Percentiles rank a stretch among this genome's conserved stretches.
Evolutionary conservation across 2,797 vertebrate species (phyloP).

Genomic region (Phaenicophaeus curvirostris): DNA sequence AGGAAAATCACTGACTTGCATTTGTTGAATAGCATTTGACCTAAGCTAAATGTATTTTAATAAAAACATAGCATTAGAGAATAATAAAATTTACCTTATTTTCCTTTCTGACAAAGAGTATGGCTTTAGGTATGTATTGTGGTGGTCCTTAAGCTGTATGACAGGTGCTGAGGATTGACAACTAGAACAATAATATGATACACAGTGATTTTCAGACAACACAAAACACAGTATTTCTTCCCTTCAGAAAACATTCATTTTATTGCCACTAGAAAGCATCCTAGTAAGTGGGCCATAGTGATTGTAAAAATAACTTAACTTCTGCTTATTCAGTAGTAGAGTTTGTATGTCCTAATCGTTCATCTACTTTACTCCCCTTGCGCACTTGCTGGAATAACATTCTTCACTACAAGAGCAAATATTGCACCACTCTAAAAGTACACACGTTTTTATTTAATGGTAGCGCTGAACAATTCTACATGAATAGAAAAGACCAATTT

Average conservation of each 20-base stretch:
- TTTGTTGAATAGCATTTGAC: constrained; percentile 22
- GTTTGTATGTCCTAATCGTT: not conserved
- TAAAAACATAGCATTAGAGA: not conserved
- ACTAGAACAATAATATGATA: not conserved
- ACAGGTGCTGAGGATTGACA: not conserved
- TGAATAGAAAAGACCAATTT: not conserved
- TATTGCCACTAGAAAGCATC: not conserved
- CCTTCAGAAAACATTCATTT: constrained; percentile 13
- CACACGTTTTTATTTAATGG: not conserved
- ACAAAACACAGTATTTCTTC: not conserved
- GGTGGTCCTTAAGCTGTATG: not conserved
- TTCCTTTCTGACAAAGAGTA: not conserved
- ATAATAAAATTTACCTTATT: not conserved
- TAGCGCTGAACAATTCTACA: not conserved
- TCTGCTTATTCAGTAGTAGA: not conserved
- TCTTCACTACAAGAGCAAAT: constrained; percentile 17
- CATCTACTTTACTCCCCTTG: not conserved
- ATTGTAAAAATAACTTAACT: constrained; percentile 3
- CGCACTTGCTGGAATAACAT: not conserved
- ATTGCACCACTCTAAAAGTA: not conserved
- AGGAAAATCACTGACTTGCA: constrained; percentile 15
- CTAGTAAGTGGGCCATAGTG: not conserved
- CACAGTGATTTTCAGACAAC: not conserved
- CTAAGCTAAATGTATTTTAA: not conserved
- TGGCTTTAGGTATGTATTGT: not conserved